phyloP scores from a whole-genome alignment of 2,797 vertebrate species.

The Bryconaethiops microstoma region DNA sequence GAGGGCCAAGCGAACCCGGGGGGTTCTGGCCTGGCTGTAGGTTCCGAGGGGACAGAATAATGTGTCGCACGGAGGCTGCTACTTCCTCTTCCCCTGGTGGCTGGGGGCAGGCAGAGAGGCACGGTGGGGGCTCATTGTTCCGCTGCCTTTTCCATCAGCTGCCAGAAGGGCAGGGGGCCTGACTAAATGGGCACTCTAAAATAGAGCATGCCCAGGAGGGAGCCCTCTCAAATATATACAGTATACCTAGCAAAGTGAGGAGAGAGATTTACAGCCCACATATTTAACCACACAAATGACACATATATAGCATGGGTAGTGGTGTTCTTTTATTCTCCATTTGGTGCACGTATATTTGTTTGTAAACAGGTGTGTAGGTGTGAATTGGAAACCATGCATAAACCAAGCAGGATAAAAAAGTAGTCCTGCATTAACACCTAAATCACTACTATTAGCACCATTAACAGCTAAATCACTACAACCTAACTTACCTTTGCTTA shows the following conservation, averaged over 20 bases:
- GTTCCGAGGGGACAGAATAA: slow-evolving; percentile 63
- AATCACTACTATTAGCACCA: too few relatives aligned
- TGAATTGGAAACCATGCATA: too few relatives aligned
- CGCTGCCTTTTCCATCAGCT: slow-evolving; percentile 64
- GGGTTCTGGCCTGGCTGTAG: slow-evolving; percentile 60
- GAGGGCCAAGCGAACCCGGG: slow-evolving; percentile 59
- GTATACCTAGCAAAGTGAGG: slow-evolving; percentile 55
- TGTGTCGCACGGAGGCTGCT: slow-evolving; percentile 59
- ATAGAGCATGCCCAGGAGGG: slow-evolving; percentile 57
- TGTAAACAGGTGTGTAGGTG: slow-evolving; percentile 36
- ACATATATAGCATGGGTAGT: slow-evolving; percentile 49
- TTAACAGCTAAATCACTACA: too few relatives aligned
- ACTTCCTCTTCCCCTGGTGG: slow-evolving; percentile 63
- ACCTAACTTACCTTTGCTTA: too few relatives aligned
- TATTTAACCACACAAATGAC: slow-evolving; percentile 58
- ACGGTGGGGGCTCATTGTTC: slow-evolving; percentile 63
- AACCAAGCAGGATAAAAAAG: too few relatives aligned
- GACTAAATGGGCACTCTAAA: slow-evolving; percentile 64
- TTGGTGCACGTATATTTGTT: slow-evolving; percentile 28
- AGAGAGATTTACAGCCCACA: slow-evolving; percentile 54
- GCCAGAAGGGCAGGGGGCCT: slow-evolving; percentile 62
- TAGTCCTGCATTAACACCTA: too few relatives aligned
- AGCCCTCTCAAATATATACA: slow-evolving; percentile 60
- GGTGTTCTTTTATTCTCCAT: slow-evolving; percentile 22
- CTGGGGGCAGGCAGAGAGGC: slow-evolving; percentile 56